Evolutionary conservation across 2,113 vertebrate genomes (phyloP), one percentile per base, ranked within the genome.

Genomic region (Oncorhynchus masou): DNA sequence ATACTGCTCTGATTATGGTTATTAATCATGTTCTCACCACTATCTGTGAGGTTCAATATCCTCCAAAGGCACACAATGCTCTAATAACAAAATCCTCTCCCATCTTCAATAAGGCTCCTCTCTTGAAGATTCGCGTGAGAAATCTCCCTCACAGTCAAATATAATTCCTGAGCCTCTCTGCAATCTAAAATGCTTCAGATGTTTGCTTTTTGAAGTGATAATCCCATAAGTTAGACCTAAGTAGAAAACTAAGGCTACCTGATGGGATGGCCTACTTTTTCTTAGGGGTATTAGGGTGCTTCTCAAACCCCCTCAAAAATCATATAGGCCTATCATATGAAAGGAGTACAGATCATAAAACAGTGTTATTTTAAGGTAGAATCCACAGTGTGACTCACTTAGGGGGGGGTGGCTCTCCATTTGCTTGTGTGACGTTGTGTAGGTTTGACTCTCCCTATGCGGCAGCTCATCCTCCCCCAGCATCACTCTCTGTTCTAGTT

Each of bases 211-310:
- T 81, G 68, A 86, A 80, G 66, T 71, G 68, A 68, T 79, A 62
- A 78, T 73, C 68, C 74, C 31, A 73, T 68, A 72, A 68, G 73
- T 78, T 54, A 77, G 73, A 75, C 27, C 54, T 73, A 67, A 74
- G 27, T 15, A 70, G 48, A 31, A 70, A 54, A 68, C 65, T 39
- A 9, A 15, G 65, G 12, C 54, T 70, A 64, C 71, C 68, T 20
- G 66, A 22, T 45, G 77, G 76, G 73, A 80, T 79, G 80, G 54
- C 73, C 81, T 72, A 86, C 64, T 80, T 88, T 25, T 82, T 78
- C 68, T 16, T 66, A 66, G 54, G 65, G 65, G 60, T 62, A 83
- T 74, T 74, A 31, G 71, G 57, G 64, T 72, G 3, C 76, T 78
- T 71, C 65, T 71, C 29, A 31, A 67, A 49, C n/a, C 48, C 20